Evolutionary conservation across 2,113 vertebrate genomes (phyloP), one percentile per base, ranked within the genome.

Genomic region (Symphodus melops): DNA sequence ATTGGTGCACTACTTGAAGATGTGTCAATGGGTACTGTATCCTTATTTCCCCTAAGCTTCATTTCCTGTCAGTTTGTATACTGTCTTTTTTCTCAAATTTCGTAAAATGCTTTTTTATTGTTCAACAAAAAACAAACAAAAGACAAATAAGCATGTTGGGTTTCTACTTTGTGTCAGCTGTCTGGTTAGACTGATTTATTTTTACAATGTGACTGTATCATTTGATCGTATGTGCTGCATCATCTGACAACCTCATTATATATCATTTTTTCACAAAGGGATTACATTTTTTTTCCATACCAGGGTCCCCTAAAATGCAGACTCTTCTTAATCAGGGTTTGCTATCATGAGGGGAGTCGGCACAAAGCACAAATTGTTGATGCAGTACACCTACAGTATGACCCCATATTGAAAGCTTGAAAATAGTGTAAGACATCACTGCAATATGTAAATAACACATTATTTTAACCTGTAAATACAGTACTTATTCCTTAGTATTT

Each of bases 1-100:
- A 77, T 76, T 64, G 89, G 56, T 61, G 36, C 13, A 57, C 46
- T 59, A 83, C 62, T 51, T 79, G 56, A 81, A 81, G 42, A 74
- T 44, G 46, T 77, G 19, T 83, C 54, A 72, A 19, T 73, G 16
- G 10, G n/a, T 66, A 44, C 59, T 59, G 25, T 44, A 71, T 68
- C 58, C 41, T 66, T 10, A 28, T 55, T 77, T 77, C 9, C 65
- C 49, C 48, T 13, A 9, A 69, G 70, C 51, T 55, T 75, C 55
- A 87, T 75, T 83, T 73, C 44, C 49, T 80, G 62, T 25, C 42
- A 19, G 41, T 64, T 75, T 80, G 11, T 63, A 23, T 55, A 6
- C 16, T 60, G 36, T 67, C 39, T 54, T 75, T 39, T 77, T 54
- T 49, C 65, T 75, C 77, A 25, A 56, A 70, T 52, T 64, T 77